Evolutionary conservation across 64 coral and sea anemone species (phyloP), one percentile per base, ranked within the genome.

Genomic region (Montipora sp.): DNA sequence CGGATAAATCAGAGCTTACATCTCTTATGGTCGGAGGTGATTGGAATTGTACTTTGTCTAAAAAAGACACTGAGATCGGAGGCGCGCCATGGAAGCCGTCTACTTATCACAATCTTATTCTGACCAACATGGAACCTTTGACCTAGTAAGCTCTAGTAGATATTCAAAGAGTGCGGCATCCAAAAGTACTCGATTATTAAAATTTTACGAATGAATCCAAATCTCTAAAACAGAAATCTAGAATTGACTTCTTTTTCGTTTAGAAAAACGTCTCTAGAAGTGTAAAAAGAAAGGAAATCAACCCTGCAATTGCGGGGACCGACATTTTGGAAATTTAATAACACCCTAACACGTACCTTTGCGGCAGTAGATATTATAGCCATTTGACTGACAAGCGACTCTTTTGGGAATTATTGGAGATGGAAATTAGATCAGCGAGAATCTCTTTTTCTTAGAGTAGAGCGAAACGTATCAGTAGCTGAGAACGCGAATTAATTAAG

Each of bases 171-270:
- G 24, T 48, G 12, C 75, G 75, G 11, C 43, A 77, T 13, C 75
- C 75, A 11, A 77, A 77, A 43, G 11, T 16, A 27, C 24, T 27
- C 24, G 24, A 27, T 27, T 27, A 27, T 27, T 27, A 27, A 27
- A 90, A 90, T 45, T 77, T 77, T 44, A 77, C 44, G 8, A 45
- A 77, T 44, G 75, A 77, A 77, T 77, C 21, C 43, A 77, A 47
- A 36, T 77, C 36, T 27, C 24, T 27, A 27, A 27, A 27, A 27
- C 24, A 27, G 24, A 27, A 27, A 27, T 27, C 24, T 27, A 27
- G 24, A 27, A 27, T 27, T 27, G 24, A 27, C 24, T 27, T 27
- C 24, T 27, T 27, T 27, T 27, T 27, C 24, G 24, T 27, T 27
- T 27, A 27, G 24, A 27, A 27, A 27, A 27, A 27, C 24, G 24